These are phyloP conservation scores for Mellilla xanthometata DNA, from an alignment of 2,888 invertebrate genomes.

Conservation along the genomic window DNA sequence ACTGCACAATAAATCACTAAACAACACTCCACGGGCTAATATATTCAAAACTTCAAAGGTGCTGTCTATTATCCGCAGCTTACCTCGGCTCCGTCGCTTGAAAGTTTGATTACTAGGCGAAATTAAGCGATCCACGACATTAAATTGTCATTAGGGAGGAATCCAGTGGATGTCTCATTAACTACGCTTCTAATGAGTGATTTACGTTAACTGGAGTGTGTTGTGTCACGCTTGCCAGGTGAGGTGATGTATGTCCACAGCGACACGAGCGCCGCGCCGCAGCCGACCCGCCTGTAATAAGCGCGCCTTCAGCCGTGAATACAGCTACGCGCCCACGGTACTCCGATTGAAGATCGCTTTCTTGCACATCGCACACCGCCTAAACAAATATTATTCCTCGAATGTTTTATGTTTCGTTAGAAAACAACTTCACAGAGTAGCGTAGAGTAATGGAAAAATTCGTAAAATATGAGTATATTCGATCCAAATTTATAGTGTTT, in stretches of 20 bases:
- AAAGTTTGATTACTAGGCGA: constrained; percentile 70
- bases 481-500: too few relatives aligned
- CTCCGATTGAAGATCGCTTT: constrained; percentile 53
- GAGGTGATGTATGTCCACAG: constrained; percentile 51
- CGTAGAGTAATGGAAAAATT: too few relatives aligned
- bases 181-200: constrained; percentile 65
- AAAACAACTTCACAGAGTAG: too few relatives aligned
- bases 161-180: constrained; percentile 62
- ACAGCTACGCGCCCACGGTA: constrained; percentile 48
- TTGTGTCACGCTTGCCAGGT: constrained; percentile 50
- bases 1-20: constrained; percentile 53
- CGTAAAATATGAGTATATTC: too few relatives aligned
- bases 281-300: constrained; percentile 55
- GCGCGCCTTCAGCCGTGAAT: constrained; percentile 56
- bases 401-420: too few relatives aligned
- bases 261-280: constrained; percentile 42
- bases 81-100: constrained; percentile 51
- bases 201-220: constrained; percentile 67
- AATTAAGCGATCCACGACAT: constrained; percentile 68
- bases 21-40: constrained; percentile 57
- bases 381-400: too few relatives aligned
- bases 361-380: too few relatives aligned
- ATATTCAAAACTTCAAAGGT: constrained; percentile 59
- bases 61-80: constrained; percentile 61
- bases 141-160: constrained; percentile 71